A percentile compares a stretch with the other conserved stretches of the same genome.
Conservation (phyloP, 2,797 vertebrate species). For the Champsocephalus gunnari region DNA sequence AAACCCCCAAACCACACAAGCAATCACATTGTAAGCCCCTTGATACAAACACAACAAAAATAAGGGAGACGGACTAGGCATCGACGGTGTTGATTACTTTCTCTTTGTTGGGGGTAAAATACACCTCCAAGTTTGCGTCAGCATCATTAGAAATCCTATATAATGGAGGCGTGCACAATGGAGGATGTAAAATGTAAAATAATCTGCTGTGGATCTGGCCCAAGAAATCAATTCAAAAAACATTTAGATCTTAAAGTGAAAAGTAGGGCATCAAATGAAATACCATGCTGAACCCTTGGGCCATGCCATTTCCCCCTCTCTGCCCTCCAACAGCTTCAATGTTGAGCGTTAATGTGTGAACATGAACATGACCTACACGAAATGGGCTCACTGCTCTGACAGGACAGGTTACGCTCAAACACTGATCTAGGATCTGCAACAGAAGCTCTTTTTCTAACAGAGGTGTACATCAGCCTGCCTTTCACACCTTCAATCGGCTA, state of each 20-base stretch:
- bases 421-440: slow-evolving; percentile 49
- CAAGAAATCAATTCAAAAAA: slow-evolving; percentile 38
- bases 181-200: slow-evolving; percentile 22
- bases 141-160: slow-evolving; percentile 50
- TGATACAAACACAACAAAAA: slow-evolving; percentile 35
- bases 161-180: slow-evolving; percentile 16
- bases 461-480: slow-evolving; percentile 32
- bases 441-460: slow-evolving; percentile 34
- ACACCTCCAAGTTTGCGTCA: slow-evolving; percentile 42
- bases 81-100: slow-evolving; percentile 63
- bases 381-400: slow-evolving; percentile 56
- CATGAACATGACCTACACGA: slow-evolving; percentile 60
- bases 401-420: slow-evolving; percentile 59
- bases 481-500: slow-evolving; percentile 49
- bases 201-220: slow-evolving; percentile 1
- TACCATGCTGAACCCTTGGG: slow-evolving; percentile 34
- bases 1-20: slow-evolving; percentile 51
- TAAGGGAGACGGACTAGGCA: slow-evolving; percentile 23
- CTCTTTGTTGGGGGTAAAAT: slow-evolving; percentile 52
- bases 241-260: slow-evolving; percentile 47
- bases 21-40: slow-evolving; percentile 58
- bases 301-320: slow-evolving; percentile 16
- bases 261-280: slow-evolving; percentile 55
- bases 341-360: slow-evolving; percentile 69
- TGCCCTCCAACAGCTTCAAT: slow-evolving; percentile 59